A percentile compares a stretch with the other conserved stretches of the same genome.
Evolutionary conservation across 2,113 vertebrate species (phyloP).

Genomic region (Climacteris rufus): DNA sequence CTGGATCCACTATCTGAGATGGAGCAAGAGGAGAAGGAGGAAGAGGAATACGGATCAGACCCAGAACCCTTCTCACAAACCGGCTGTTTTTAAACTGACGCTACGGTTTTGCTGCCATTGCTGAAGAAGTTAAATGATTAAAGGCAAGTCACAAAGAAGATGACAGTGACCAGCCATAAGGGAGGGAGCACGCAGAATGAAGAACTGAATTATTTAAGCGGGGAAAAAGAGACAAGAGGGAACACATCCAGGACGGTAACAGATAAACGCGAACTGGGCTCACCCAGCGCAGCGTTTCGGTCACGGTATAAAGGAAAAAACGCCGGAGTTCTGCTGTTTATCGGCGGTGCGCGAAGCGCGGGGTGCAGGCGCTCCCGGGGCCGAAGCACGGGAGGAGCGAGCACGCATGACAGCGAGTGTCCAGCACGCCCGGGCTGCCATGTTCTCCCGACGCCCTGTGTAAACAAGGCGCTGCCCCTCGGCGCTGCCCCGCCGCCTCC

Average conservation of each 20-base stretch:
- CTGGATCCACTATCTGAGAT: fast-evolving
- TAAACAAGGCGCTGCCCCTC: conserved; percentile 42
- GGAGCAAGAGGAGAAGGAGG: background rate
- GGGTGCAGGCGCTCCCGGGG: background rate
- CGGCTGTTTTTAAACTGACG: background rate
- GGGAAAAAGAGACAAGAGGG: background rate
- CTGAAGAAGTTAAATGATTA: background rate
- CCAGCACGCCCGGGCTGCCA: conserved; percentile 20
- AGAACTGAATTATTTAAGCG: background rate
- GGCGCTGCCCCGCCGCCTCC: background rate
- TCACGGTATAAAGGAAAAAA: fast-evolving
- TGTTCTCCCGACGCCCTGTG: conserved; percentile 18
- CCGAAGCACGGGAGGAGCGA: background rate
- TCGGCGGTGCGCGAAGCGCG: background rate
- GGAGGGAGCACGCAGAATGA: background rate
- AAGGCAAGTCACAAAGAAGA: background rate
- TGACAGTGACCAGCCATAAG: background rate
- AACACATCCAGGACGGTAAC: background rate
- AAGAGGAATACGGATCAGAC: background rate
- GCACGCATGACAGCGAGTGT: conserved; percentile 24
- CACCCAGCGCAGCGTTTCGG: background rate
- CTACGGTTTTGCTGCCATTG: background rate
- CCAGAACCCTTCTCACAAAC: background rate
- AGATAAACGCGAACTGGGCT: background rate
- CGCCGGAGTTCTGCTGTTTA: background rate